Evolutionary conservation across 2,888 invertebrate genomes (phyloP), one percentile per base, ranked within the genome.

Genomic region (Mechanitis mazaeus): DNA sequence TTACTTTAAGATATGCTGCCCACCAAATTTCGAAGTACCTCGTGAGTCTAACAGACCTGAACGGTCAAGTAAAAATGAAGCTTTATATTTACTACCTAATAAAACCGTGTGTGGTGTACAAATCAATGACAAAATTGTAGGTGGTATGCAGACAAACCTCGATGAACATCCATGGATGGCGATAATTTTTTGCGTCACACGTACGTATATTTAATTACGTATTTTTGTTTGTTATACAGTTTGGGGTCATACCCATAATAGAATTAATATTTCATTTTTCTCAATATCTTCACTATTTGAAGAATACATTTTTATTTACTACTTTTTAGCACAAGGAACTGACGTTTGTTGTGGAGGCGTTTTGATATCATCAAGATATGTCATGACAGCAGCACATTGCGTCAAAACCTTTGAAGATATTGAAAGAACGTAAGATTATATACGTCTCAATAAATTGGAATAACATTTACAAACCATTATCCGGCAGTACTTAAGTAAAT

Each of bases 341-440:
- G 92, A 93, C 1, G 93, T 93, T 68, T 93, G 93, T 70, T 95
- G 95, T 72, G 95, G 94, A 0, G 95, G 94, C 0, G 93, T 93
- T 0, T 81, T 95, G 35, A 94, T 95, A 71, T 92, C 91, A 59
- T 83, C 85, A 1, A 90, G 91, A 64, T 95, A 95, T 73, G 91
- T 95, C 5, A 72, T 95, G 59, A 95, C 95, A 0, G 95, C 95
- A 0, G 94, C 93, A 0, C 95, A 95, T 74, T 95, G 95, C 72
- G 84, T 95, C 33, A 93, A 92, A 72, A 92, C 92, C 2, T 85
- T 91, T 54, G 94, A 93, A 0, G 68, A 72, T 3, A 85, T 83
- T 45, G 94, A 94, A 93, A 89, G 78, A 65, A 73, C 95, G 91
- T 92, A 83, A 91, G 91, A 33, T 45, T 45, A 1, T 53, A 1